Evolutionary conservation across 1,140 invertebrate species (phyloP).

Genomic region (Dreissena polymorpha): DNA sequence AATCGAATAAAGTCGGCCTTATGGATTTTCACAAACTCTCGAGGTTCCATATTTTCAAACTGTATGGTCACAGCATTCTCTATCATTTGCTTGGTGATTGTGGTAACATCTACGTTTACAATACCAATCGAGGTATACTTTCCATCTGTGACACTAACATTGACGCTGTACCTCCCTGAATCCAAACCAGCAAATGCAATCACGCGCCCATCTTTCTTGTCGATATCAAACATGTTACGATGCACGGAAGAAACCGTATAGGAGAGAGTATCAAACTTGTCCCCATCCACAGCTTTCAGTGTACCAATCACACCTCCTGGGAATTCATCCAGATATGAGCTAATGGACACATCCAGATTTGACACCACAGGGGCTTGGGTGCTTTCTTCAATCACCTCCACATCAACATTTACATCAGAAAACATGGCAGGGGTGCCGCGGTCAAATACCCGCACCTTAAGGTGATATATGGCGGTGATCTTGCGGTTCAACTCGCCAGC

Average conservation of each 20-base stretch:
- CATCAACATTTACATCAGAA: constrained; percentile 92
- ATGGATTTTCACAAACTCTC: constrained; percentile 92
- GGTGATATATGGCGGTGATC: constrained; percentile 89
- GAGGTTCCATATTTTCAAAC: constrained; percentile 86
- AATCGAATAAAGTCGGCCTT: constrained; percentile 90
- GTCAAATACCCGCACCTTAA: constrained; percentile 93
- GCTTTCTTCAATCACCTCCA: constrained; percentile 95
- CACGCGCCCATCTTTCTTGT: constrained; percentile 89
- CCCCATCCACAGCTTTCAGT: constrained; percentile 93
- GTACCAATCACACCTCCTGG: constrained; percentile 94
- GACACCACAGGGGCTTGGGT: constrained; percentile 95
- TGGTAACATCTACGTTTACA: constrained; percentile 83
- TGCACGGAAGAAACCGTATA: constrained; percentile 85
- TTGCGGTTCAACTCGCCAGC: constrained; percentile 93
- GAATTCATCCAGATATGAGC: constrained; percentile 95
- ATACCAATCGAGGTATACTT: constrained; percentile 86
- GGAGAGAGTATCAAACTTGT: constrained; percentile 93
- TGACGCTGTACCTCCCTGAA: constrained; percentile 92
- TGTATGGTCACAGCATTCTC: constrained; percentile 91
- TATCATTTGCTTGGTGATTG: constrained; percentile 93
- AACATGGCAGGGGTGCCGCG: constrained; percentile 94
- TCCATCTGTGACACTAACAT: constrained; percentile 86
- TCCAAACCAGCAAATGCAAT: constrained; percentile 90
- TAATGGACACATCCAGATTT: constrained; percentile 92
- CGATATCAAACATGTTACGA: constrained; percentile 89